These are phyloP conservation scores for Drosophila rhopaloa DNA, from an alignment of 1,140 invertebrate species.

Conservation along the genomic window DNA sequence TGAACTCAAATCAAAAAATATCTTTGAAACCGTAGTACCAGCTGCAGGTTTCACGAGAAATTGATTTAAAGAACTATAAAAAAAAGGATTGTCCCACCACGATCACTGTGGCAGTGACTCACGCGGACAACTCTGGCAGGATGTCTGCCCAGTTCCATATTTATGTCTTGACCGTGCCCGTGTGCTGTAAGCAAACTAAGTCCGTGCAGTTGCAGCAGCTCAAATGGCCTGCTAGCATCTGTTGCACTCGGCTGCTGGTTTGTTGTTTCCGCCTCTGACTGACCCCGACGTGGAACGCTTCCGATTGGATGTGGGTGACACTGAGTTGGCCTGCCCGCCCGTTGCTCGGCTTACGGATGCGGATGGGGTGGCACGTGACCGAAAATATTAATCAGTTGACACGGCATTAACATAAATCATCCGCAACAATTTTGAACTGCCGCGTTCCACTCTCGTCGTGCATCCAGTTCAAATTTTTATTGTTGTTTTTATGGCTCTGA, in stretches of 20 bases:
- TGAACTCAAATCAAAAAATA: too few relatives aligned
- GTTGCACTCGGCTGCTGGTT: conserved; percentile 52
- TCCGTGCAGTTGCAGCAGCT: conserved; percentile 33
- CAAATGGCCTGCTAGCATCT: conserved; percentile 58
- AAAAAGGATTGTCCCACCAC: background rate
- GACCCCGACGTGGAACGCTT: conserved; percentile 58
- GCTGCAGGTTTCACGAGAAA: too few relatives aligned
- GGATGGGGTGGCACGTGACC: conserved; percentile 77
- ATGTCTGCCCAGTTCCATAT: conserved; percentile 10
- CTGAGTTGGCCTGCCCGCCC: conserved; percentile 45
- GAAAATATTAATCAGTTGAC: conserved; percentile 82
- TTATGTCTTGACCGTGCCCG: conserved; percentile 56
- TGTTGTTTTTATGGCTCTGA: conserved; percentile 46
- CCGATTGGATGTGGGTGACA: conserved; percentile 40
- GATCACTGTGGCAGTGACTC: background rate
- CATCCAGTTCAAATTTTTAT: conserved; percentile 50
- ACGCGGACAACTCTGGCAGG: conserved; percentile 4
- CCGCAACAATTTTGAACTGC: conserved; percentile 70
- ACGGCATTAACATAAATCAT: conserved; percentile 83
- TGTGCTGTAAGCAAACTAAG: conserved; percentile 49
- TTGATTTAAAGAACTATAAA: too few relatives aligned
- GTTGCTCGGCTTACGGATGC: conserved; percentile 42
- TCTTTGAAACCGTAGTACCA: too few relatives aligned
- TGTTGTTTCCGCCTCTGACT: conserved; percentile 3
- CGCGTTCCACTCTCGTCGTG: conserved; percentile 33